Evolutionary conservation across 1,140 invertebrate species (phyloP).

Genomic region (Diorhabda elongata): DNA sequence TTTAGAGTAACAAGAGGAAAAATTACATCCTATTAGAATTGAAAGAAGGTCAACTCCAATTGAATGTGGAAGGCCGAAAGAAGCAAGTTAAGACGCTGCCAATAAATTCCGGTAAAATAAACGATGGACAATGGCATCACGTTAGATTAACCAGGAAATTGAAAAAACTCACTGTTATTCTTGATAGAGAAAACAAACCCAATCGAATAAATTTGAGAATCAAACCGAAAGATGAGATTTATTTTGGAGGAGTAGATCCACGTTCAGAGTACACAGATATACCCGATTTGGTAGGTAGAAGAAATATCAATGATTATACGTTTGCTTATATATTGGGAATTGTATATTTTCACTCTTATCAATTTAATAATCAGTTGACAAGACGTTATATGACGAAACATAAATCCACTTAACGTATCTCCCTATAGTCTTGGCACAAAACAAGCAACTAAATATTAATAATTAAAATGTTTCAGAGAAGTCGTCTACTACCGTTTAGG

Average conservation of each 20-base stretch:
- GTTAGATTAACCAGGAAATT: conserved; percentile 54
- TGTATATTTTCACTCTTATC: too few relatives aligned
- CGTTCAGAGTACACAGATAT: conserved; percentile 39
- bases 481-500: conserved; percentile 70
- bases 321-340: too few relatives aligned
- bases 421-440: too few relatives aligned
- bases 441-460: too few relatives aligned
- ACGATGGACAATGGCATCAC: conserved; percentile 83
- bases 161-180: conserved; percentile 61
- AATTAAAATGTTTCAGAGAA: conserved; percentile 34
- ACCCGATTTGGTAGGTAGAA: conserved; percentile 28
- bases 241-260: conserved; percentile 73
- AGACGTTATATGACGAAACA: too few relatives aligned
- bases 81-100: conserved; percentile 63
- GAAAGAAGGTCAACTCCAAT: conserved; percentile 64
- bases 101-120: conserved; percentile 52
- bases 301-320: too few relatives aligned
- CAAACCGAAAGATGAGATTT: conserved; percentile 66
- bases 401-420: too few relatives aligned
- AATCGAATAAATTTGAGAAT: conserved; percentile 62
- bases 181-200: conserved; percentile 64
- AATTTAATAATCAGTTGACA: too few relatives aligned
- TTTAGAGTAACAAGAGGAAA: conserved; percentile 20
- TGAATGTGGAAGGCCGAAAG: conserved; percentile 64
- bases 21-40: conserved; percentile 63